Percentiles rank a stretch among this genome's conserved stretches.
phyloP scores from a whole-genome alignment of 2,113 vertebrate species.

The Cyprinodon brontotheroides region DNA sequence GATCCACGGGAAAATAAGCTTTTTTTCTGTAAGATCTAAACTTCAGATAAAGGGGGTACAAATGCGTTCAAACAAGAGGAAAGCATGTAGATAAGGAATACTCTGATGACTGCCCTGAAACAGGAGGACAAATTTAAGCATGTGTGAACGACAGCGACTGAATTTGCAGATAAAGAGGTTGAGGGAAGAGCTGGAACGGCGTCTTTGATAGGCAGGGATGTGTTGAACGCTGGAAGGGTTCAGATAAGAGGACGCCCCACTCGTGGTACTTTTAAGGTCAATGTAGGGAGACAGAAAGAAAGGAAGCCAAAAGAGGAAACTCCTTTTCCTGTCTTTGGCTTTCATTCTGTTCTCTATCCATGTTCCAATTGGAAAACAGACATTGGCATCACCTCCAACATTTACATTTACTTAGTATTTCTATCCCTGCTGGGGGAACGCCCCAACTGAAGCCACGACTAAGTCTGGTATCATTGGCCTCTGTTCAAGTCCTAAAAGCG shows the following conservation, averaged over 20 bases:
- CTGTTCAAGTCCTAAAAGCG: not conserved
- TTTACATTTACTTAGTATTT: not conserved
- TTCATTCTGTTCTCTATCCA: slow-evolving; percentile 29
- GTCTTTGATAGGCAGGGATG: slow-evolving; percentile 48
- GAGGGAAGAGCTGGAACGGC: slow-evolving; percentile 15
- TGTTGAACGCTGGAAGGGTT: slow-evolving; percentile 47
- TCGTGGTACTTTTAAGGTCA: slow-evolving; percentile 55
- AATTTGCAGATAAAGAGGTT: slow-evolving; percentile 2
- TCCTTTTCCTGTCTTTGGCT: slow-evolving; percentile 63
- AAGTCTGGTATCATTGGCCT: not conserved
- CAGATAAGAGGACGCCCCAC: slow-evolving; percentile 43
- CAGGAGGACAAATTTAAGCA: not conserved
- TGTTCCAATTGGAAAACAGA: not conserved
- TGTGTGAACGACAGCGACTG: slow-evolving; percentile 11
- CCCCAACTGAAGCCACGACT: not conserved
- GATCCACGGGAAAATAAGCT: not conserved
- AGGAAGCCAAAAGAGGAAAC: slow-evolving; percentile 56
- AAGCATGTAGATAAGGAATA: not conserved
- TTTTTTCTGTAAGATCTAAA: not conserved
- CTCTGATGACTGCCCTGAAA: not conserved
- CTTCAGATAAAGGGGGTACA: not conserved
- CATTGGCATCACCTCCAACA: not conserved
- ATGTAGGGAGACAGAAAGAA: slow-evolving; percentile 34
- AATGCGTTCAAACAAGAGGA: not conserved
- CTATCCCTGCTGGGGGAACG: not conserved